Conservation (phyloP, 2,888 invertebrate genomes). For the Falcaria lacertinaria region DNA sequence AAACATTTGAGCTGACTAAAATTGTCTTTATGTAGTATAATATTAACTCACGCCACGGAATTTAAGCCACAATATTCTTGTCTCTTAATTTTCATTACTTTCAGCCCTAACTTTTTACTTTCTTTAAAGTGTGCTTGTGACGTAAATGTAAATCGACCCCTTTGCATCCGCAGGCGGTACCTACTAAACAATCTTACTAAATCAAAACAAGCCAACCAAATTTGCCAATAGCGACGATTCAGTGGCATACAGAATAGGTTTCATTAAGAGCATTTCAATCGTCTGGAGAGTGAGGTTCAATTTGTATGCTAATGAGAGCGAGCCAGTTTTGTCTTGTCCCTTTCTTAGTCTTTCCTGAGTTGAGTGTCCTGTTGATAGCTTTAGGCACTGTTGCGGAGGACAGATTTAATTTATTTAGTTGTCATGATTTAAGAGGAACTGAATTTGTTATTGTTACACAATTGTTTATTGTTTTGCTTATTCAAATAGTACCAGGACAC, state of each 20-base stretch:
- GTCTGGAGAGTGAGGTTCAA: constrained; percentile 46
- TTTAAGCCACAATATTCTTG: too few relatives aligned
- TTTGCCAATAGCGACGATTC: constrained; percentile 20
- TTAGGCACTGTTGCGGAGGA: not conserved
- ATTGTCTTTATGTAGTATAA: too few relatives aligned
- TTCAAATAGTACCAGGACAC: too few relatives aligned
- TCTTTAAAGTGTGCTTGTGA: too few relatives aligned
- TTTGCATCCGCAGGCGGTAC: too few relatives aligned
- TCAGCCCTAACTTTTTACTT: too few relatives aligned
- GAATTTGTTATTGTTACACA: too few relatives aligned
- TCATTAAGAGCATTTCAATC: constrained; percentile 48
- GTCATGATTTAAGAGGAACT: not conserved
- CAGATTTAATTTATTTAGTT: not conserved
- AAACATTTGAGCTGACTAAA: too few relatives aligned
- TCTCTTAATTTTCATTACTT: too few relatives aligned
- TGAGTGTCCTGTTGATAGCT: constrained; percentile 8
- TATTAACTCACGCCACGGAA: too few relatives aligned
- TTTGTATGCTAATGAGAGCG: constrained; percentile 66
- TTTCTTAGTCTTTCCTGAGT: not conserved
- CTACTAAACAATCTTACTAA: not conserved
- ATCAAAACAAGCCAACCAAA: constrained; percentile 13
- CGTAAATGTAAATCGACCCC: too few relatives aligned
- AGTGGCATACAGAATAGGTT: constrained; percentile 35
- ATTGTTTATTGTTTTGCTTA: too few relatives aligned
- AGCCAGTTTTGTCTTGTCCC: constrained; percentile 6